phyloP scores from a whole-genome alignment of 2,888 invertebrate genomes.

The Stomorhina lunata region DNA sequence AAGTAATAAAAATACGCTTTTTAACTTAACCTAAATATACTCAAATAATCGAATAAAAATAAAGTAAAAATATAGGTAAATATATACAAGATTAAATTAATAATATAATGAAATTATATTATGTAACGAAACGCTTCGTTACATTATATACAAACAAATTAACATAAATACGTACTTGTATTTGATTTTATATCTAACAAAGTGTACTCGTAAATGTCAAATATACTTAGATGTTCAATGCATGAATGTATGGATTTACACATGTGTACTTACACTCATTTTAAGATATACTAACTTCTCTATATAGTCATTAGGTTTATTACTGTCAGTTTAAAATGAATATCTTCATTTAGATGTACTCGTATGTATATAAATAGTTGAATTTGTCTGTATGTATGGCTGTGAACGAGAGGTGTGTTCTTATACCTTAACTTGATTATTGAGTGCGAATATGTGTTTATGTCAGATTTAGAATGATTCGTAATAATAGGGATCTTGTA shows the following conservation, averaged over 20 bases:
- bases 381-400: background rate
- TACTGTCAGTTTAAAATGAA: slow-evolving; percentile 49
- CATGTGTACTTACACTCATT: background rate
- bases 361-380: background rate
- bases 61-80: too few relatives aligned
- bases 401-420: background rate
- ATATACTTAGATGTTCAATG: too few relatives aligned
- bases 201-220: background rate
- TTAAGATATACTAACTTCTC: background rate
- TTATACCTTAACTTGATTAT: background rate
- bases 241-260: slow-evolving; percentile 1
- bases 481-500: slow-evolving; percentile 31
- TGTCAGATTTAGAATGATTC: slow-evolving; percentile 29
- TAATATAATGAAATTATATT: too few relatives aligned
- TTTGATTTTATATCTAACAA: too few relatives aligned
- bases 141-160: too few relatives aligned
- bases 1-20: too few relatives aligned
- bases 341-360: background rate
- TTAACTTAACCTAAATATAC: too few relatives aligned
- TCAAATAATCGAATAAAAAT: too few relatives aligned
- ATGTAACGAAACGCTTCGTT: too few relatives aligned
- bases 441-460: background rate
- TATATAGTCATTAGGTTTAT: slow-evolving; percentile 39
- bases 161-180: background rate
- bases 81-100: too few relatives aligned